phyloP scores from a whole-genome alignment of 2,888 invertebrate genomes.

The Drosophila picticornis region DNA sequence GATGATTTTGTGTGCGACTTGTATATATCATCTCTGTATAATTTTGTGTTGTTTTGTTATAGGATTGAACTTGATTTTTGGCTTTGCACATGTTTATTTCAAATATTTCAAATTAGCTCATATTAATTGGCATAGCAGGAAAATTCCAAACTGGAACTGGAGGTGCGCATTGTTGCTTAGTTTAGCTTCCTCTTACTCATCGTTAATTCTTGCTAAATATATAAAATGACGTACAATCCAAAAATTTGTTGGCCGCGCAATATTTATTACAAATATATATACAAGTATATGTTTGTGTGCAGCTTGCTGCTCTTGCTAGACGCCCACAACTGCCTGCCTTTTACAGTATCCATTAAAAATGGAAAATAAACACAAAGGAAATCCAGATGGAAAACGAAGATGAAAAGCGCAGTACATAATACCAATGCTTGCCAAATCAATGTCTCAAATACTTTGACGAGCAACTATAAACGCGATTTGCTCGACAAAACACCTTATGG shows the following conservation, averaged over 20 bases:
- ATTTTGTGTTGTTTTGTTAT: conserved; percentile 9
- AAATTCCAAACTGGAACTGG: conserved; percentile 47
- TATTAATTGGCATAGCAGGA: conserved; percentile 46
- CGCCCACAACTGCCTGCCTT: conserved; percentile 63
- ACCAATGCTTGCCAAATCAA: conserved; percentile 34
- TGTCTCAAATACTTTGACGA: conserved; percentile 26
- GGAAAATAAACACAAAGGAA: conserved; percentile 54
- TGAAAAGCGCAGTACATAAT: conserved; percentile 17
- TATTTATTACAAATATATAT: conserved; percentile 78
- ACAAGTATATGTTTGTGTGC: conserved; percentile 25
- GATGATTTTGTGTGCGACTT: conserved; percentile 20
- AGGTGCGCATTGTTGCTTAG: conserved; percentile 25
- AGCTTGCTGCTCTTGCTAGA: conserved; percentile 15
- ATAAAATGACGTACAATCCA: conserved; percentile 72
- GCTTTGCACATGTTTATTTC: conserved; percentile 60
- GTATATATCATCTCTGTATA: conserved; percentile 15
- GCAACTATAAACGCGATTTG: conserved; percentile 32
- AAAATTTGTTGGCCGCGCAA: conserved; percentile 52
- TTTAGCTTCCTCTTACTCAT: conserved; percentile 12
- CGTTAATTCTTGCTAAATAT: conserved; percentile 62
- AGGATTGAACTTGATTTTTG: conserved; percentile 63
- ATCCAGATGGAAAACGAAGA: conserved; percentile 46
- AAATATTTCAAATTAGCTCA: conserved; percentile 69
- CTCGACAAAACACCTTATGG: conserved; percentile 36
- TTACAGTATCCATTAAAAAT: conserved; percentile 77